Conservation (phyloP, 2,888 invertebrate species). For the Oithona nana region DNA sequence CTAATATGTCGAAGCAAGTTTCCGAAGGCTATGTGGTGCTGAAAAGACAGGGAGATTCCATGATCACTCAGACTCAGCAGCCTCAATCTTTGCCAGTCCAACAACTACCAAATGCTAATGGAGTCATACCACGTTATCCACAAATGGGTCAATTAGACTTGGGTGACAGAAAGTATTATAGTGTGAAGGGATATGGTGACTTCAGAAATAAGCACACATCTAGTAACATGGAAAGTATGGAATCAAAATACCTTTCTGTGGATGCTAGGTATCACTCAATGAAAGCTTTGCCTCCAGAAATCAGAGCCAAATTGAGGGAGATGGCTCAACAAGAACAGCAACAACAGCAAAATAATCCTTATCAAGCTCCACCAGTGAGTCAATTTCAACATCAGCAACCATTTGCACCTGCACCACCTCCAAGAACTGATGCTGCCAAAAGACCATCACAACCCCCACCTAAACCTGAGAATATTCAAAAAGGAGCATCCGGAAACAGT, state of each 20-base stretch:
- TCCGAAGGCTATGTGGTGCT: neutral
- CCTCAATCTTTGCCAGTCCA: neutral
- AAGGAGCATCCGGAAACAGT: slow-evolving; percentile 13
- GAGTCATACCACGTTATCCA: too few species aligned
- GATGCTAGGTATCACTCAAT: slow-evolving; percentile 5
- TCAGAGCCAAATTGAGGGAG: slow-evolving; percentile 5
- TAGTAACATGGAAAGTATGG: neutral
- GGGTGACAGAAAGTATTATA: slow-evolving; percentile 11
- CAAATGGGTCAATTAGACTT: neutral
- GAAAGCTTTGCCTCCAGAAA: slow-evolving; percentile 1
- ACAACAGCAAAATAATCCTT: neutral
- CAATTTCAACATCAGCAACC: neutral
- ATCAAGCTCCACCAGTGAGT: neutral
- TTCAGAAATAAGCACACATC: neutral
- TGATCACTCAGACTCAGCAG: neutral
- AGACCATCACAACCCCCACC: neutral
- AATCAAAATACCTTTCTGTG: slow-evolving; percentile 4
- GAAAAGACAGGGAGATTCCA: neutral
- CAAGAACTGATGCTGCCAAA: neutral
- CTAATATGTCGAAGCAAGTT: neutral
- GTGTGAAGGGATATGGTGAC: neutral
- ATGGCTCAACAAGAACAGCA: neutral
- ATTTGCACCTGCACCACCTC: neutral
- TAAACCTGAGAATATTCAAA: neutral
- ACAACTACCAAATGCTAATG: neutral